Evolutionary conservation across 1,140 invertebrate genomes (phyloP), one percentile per base, ranked within the genome.

Genomic region (Formica selysi): DNA sequence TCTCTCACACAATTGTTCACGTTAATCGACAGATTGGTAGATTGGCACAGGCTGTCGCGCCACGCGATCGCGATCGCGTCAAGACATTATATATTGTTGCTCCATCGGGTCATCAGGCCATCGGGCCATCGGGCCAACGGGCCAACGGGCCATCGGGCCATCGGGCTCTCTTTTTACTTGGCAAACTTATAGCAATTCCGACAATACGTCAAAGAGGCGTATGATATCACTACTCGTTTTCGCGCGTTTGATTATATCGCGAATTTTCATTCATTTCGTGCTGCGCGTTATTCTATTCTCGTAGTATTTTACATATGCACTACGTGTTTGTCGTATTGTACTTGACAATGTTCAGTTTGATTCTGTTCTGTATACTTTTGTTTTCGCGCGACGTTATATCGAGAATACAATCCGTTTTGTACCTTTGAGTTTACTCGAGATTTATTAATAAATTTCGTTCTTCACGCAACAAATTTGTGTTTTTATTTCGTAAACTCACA

Each of bases 351-450:
- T 80, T 80, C 26, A 80, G 54, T 83, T 83, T 83, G 26, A 62
- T 83, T 74, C 26, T 83, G 79, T 83, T 83, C 48, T 80, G 64
- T 80, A 59, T 80, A 80, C 51, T 80, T 80, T 7, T 70, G 65
- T 59, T 80, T 36, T 32, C 36, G 44, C 65, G 22, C 4, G 51
- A 41, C 44, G 65, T 80, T n/a, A 80, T 80, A 54, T 10, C 48
- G 48, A 38, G 78, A 36, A 57, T 70, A 70, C 48, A 57, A 13
- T 73, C 78, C n/a, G 36, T 59, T 80, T 16, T 83, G 38, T 48
- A 83, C 1, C 11, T 26, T 74, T 83, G 29, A 83, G 68, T 74
- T 83, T 41, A 26, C 48, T 62, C n/a, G 51, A 57, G 11, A 51
- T 13, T 19, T 4, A 22, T 70, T 26, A 83, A 83, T 83, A 83